Evolutionary conservation across 2,888 invertebrate species (phyloP), one percentile per base, ranked within the genome.

Genomic region (Ichneumoninae sp.): DNA sequence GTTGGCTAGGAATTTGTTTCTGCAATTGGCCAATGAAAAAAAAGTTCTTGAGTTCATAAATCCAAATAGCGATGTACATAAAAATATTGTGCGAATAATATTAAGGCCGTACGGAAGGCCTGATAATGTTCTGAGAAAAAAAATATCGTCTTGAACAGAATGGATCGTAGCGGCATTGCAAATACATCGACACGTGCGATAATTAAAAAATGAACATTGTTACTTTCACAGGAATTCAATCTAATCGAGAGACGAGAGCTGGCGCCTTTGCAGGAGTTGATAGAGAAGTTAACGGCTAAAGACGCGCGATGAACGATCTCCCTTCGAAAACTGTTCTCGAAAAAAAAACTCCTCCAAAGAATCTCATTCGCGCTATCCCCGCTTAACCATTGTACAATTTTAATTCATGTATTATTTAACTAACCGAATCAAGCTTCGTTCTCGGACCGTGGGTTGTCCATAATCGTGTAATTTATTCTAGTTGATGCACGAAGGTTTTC

Each of bases 211-310:
- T 57, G 5, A 16, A 16, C 13, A 76, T 54, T 54, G 33, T 69
- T 47, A 60, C 30, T 63, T 93, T 95, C 96, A 74, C 96, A 99
- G 96, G 99, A 99, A 95, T 99, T 99, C 94, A 97, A 97, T 95
- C 95, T 99, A 92, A 99, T 99, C 93, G 99, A 99, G 94, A 96
- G 98, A 91, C 96, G 98, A 92, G 99, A 99, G 95, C 95, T 99
- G 94, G 99, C 98, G 87, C 99, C 99, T 76, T 95, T 99, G 88
- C 98, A 99, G 94, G 99, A 99, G 94, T 96, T 99, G 89, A 99
- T 99, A 94, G 99, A 99, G 94, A 98, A 98, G 95, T 95, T 98
- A 91, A 98, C 98, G 69, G 97, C 98, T 89, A 98, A 98, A 95
- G 98, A 98, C 92, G 96, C 96, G 90, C 96, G 97, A 96, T 97